phyloP scores from a whole-genome alignment of 2,797 vertebrate species.

The Cyprinodon diabolis region DNA sequence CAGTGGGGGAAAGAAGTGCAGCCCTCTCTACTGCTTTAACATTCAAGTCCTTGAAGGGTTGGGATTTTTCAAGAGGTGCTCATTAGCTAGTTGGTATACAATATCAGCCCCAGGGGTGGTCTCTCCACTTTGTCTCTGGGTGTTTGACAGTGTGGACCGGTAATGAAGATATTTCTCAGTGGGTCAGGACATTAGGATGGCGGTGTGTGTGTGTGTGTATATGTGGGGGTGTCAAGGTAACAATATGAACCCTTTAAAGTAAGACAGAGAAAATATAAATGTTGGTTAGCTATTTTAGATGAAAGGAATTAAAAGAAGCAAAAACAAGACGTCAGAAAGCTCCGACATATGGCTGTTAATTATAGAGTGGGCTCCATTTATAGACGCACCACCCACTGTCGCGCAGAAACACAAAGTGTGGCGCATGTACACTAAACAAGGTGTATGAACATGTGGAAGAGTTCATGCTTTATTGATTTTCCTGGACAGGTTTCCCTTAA shows the following conservation, averaged over 20 bases:
- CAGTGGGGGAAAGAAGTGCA: neutral
- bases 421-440: constrained; percentile 36
- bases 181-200: constrained; percentile 25
- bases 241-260: constrained; percentile 6
- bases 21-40: constrained; percentile 6
- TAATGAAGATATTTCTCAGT: constrained; percentile 51
- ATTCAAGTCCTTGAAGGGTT: constrained; percentile 2
- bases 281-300: neutral
- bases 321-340: constrained; percentile 31
- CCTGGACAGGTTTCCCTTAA: constrained; percentile 15
- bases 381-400: constrained; percentile 31
- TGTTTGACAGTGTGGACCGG: constrained; percentile 28
- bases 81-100: constrained; percentile 34
- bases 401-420: constrained; percentile 20
- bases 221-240: constrained; percentile 32
- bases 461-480: constrained; percentile 25
- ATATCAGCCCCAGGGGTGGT: constrained; percentile 34
- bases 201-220: constrained; percentile 13
- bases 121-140: constrained; percentile 20
- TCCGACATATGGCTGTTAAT: constrained; percentile 50
- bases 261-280: constrained; percentile 7
- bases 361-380: constrained; percentile 49
- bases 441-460: neutral
- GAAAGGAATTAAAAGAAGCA: constrained; percentile 5
- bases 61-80: constrained; percentile 39